Base-by-base conservation (phyloP, 2,113 vertebrate species). In the Cricetomys ansorgei region DNA sequence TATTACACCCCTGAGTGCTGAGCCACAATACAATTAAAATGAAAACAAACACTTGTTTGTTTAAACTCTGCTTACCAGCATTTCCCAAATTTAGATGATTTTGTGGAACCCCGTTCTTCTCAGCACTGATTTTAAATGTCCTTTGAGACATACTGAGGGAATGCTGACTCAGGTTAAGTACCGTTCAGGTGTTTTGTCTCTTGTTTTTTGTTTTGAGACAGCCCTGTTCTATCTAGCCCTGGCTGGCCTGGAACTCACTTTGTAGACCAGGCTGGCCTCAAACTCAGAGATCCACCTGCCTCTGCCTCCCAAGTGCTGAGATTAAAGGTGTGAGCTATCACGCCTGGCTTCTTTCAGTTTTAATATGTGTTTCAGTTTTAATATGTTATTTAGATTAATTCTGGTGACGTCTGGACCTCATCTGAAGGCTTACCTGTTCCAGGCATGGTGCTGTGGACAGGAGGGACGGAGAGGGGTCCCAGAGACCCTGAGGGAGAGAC, bases 401-500 rank as follows among this genome's bases (percentile, higher is more conserved):
- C 55, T 92, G 4, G 37, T 12, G 16, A 16, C 57, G n/a, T 75
- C 92, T 34, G 34, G 81, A 16, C 40, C 11, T 88, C 37, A 73
- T 17, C 37, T 59, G 59, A 31, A 75, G 91, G 65, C 98, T 98
- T 96, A 99, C 99, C 99, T 94, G 99, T 97, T 98, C 98, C 99
- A 31, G 99, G 98, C 98, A 99, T 98, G 95, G 98, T 98, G 97
- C 98, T 99, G 21, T 99, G 99, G 89, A 98, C 98, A 0, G 99
- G 98, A 88, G 98, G 98, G 95, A 98, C 98, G 5, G 99, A 98
- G 95, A 99, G 98, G 94, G 99, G 99, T 85, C 99, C 99, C 98
- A 99, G 99, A 92, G 99, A 98, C 89, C 99, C 99, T 92, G 99
- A 99, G 40, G 99, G 98, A 96, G 99, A 98, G 43, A 99, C 98